Evolutionary conservation across 2,888 invertebrate species (phyloP), one percentile per base, ranked within the genome.

Genomic region (Drosophila hawaiiensis): DNA sequence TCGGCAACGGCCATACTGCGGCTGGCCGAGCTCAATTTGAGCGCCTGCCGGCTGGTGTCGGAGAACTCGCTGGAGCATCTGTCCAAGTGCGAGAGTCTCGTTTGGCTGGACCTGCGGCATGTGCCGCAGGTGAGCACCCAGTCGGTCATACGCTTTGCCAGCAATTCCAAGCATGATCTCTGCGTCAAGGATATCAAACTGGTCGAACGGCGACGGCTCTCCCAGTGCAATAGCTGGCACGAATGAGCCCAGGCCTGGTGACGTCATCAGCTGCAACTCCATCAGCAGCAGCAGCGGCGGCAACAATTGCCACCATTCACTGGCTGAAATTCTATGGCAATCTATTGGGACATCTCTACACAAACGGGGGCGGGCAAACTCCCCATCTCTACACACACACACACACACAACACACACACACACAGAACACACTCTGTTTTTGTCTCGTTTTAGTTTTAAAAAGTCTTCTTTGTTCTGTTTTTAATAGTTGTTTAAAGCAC

Each of bases 41-140:
- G 97, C 65, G 96, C 97, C 80, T 97, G 97, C 92, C 95, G 96
- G 63, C 94, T 97, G 87, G 95, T 98, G 49, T 97, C 97, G 0
- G 97, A 98, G 93, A 94, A 95, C 19, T 96, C 97, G 80, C 94
- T 98, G 73, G 97, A 98, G 91, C 97, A 97, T 91, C 94, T 97
- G 73, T 94, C 95, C 28, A 95, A 96, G 76, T 97, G 97, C 92
- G 96, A 96, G 91, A 95, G 96, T 89, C 94, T 97, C 73, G 94
- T 94, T 83, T 95, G 96, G 85, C 93, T 97, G 90, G 97, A 97
- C 91, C 94, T 97, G 82, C 95, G 97, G 92, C 97, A 97, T 90
- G 96, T 97, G 43, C 96, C 96, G 9, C 96, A 96, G 86, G 96
- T 97, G 49, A 96, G 97, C 5, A 96, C 96, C 4, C 97, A 97